Base-by-base conservation (phyloP, 2,797 vertebrate species). In the Nasua narica region DNA sequence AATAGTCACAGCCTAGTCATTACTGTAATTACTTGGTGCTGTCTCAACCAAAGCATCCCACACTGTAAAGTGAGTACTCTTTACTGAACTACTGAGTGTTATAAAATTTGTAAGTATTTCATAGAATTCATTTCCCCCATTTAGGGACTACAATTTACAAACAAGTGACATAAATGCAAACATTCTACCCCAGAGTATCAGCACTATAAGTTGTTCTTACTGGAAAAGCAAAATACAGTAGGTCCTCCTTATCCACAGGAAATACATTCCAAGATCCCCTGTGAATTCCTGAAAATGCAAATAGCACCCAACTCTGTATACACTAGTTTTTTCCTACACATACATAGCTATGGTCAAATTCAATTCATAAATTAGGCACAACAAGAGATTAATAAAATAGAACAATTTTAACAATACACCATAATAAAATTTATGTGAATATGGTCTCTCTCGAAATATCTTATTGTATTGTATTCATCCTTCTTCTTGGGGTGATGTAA, bases 91-190 rank as follows among this genome's bases (percentile, higher is more conserved):
- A 65, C 67, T 46, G 32, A 88, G 8, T 19, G 9, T 46, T 85
- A 69, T 54, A 82, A 70, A 94, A 54, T 78, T 25, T 62, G 78
- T 74, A 88, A 52, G 77, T 58, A 19, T 92, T 91, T 92, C 89
- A 19, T 29, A 54, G 54, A 43, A 78, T 72, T 95, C 50, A 70
- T 84, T 83, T 67, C 76, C 81, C 70, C 16, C 35, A 54, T 29
- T 62, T 82, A 95, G 48, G 7, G 46, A 87, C 7, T 79, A 5
- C 70, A 65, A 96, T n/a, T 92, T 87, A 92, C 35, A 74, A 92
- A 93, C 15, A 96, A 93, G 27, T 77, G 5, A n/a, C 77, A 77
- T 90, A 92, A 62, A 46, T 40, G 78, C 43, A 91, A 95, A 69
- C 12, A 70, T 83, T 62, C 58, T 76, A 72, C 52, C 69, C 54